Evolutionary conservation across 1,140 invertebrate genomes (phyloP), one percentile per base, ranked within the genome.

Genomic region (Bombus confusus): DNA sequence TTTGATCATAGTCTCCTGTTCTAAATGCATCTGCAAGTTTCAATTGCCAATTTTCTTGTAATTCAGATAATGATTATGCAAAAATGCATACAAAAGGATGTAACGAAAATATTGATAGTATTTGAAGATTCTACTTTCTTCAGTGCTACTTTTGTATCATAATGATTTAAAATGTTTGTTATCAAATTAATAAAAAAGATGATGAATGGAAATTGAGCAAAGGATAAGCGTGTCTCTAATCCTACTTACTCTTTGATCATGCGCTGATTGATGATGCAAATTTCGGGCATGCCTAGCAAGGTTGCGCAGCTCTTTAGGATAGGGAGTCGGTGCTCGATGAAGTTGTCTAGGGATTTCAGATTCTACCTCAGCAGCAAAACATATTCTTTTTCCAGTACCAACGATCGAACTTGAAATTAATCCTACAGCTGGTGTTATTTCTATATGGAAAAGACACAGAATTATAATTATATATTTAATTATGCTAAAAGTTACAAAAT

Each of bases 291-390:
- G 98, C 93, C 97, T 97, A 39, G 98, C 97, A 93, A 98, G 96
- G 88, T 97, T 97, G 92, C 97, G 96, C 88, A 99, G 96, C 95
- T 99, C 98, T 96, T 99, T 99, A 72, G 98, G 98, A 94, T 99
- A 98, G 47, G 98, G 98, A 86, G 98, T 99, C 47, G 98, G 98
- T 83, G 97, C 97, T 91, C 98, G 96, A 90, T 97, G 96, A 78
- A 98, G 94, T 90, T 96, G 96, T 80, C 96, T 91, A 93, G 95
- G 93, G 80, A 95, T 92, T 92, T 96, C 96, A n/a, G 95, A 93
- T 82, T 96, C 95, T 77, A 96, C 95, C 92, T 96, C 96, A 91
- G 96, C 96, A 66, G 96, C 96, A 95, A 98, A 98, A 93, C 97
- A 97, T 89, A 98, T 98, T 88, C 94, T 95, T 85, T 95, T 95